Evolutionary conservation across 2,888 invertebrate species (phyloP).

Genomic region (Aporophyla lueneburgensis): DNA sequence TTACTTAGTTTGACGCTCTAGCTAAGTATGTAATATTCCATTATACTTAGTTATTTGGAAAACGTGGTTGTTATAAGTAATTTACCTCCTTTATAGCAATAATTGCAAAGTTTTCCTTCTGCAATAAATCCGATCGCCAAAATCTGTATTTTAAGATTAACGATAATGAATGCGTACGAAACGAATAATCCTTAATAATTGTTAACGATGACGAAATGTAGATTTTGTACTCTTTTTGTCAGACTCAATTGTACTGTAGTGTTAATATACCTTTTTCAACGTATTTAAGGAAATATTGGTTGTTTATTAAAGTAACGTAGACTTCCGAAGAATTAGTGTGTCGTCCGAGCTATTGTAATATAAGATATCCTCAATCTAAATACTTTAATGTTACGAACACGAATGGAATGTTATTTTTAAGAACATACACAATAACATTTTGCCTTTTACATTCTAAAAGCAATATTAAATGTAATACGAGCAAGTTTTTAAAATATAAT

Average conservation of each 20-base stretch:
- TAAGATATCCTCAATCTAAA: constrained; percentile 43
- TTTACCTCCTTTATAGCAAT: constrained; percentile 16
- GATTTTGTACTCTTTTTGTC: constrained; percentile 44
- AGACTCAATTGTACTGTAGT: constrained; percentile 27
- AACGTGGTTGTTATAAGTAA: constrained; percentile 30
- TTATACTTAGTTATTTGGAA: constrained; percentile 33
- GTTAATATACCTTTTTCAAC: constrained; percentile 36
- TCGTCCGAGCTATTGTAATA: constrained; percentile 41
- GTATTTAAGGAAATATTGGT: constrained; percentile 55
- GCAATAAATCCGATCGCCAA: constrained; percentile 26
- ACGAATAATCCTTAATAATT: constrained; percentile 4
- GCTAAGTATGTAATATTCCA: constrained; percentile 34
- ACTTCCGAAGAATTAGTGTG: constrained; percentile 52
- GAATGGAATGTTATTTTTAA: constrained; percentile 40
- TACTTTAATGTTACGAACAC: constrained; percentile 35
- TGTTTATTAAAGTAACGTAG: constrained; percentile 62
- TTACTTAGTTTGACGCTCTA: constrained; percentile 30
- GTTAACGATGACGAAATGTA: constrained; percentile 19
- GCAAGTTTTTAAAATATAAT: constrained; percentile 8
- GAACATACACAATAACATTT: constrained; percentile 21
- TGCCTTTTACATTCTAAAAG: constrained; percentile 53
- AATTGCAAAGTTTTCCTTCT: constrained; percentile 1
- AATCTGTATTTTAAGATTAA: constrained; percentile 37
- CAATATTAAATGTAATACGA: constrained; percentile 52
- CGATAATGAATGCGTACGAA: constrained; percentile 2